These are phyloP conservation scores for Nomia melanderi DNA, from an alignment of 1,140 invertebrate genomes.

Conservation along the genomic window DNA sequence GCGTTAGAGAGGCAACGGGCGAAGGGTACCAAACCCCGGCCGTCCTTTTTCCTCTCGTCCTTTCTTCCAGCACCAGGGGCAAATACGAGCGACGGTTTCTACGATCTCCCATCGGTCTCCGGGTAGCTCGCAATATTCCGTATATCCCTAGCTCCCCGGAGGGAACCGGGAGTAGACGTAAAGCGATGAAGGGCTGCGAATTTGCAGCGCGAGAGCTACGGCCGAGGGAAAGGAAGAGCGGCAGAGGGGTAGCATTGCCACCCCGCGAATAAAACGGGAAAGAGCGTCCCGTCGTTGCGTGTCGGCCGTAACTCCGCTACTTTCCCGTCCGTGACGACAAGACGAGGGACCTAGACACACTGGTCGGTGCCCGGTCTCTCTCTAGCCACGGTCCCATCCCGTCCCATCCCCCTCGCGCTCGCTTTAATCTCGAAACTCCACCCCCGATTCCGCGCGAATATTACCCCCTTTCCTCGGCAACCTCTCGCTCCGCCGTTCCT, in stretches of 20 bases:
- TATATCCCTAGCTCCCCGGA: constrained; percentile 10
- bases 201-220: constrained; percentile 31
- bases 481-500: background rate
- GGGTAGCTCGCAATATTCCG: constrained; percentile 34
- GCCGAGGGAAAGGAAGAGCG: background rate
- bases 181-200: constrained; percentile 47
- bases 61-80: constrained; percentile 51
- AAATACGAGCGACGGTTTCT: constrained; percentile 57
- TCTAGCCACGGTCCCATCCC: background rate
- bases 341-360: background rate
- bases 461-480: background rate
- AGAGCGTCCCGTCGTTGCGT: constrained; percentile 31
- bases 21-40: constrained; percentile 51
- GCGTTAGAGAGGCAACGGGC: constrained; percentile 15
- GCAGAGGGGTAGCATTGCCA: background rate
- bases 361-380: too few species aligned
- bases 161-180: constrained; percentile 6
- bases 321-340: constrained; percentile 10
- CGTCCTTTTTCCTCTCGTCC: constrained; percentile 39
- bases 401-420: too few species aligned
- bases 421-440: too few species aligned
- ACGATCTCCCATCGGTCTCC: constrained; percentile 47
- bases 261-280: constrained; percentile 43
- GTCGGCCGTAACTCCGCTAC: constrained; percentile 36
- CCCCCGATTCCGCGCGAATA: too few species aligned